phyloP scores from a whole-genome alignment of 2,888 invertebrate genomes.

The Dendrolimus houi region DNA sequence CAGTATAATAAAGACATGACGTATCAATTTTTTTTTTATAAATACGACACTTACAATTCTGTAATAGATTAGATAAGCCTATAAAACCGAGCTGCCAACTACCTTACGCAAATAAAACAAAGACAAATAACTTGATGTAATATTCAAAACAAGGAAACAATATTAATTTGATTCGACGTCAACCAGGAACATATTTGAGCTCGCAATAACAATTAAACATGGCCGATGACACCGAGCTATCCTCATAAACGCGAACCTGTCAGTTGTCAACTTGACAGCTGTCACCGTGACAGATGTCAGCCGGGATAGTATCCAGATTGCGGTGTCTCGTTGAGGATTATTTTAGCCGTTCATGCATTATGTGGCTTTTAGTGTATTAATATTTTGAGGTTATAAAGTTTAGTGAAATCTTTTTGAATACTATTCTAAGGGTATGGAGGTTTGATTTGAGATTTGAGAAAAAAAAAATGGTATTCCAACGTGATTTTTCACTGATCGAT shows the following conservation, averaged over 20 bases:
- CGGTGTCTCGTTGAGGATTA: not conserved
- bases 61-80: no score
- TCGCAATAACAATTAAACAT: conserved; percentile 32
- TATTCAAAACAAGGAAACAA: not conserved
- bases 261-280: conserved; percentile 2
- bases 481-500: no score
- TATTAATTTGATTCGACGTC: not conserved
- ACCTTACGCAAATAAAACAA: no score
- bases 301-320: conserved; percentile 5
- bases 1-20: no score
- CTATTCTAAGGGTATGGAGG: no score
- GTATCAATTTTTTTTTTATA: no score
- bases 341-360: not conserved
- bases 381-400: conserved; percentile 2
- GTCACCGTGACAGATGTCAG: conserved; percentile 4
- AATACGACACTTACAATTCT: no score
- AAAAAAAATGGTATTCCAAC: no score
- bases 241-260: conserved; percentile 29
- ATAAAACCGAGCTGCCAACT: no score
- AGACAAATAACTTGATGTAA: not conserved
- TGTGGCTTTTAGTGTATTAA: not conserved
- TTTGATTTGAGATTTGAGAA: no score
- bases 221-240: conserved; percentile 24
- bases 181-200: conserved; percentile 13
- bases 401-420: no score